phyloP scores from a whole-genome alignment of 2,797 vertebrate species.

The Cichlasoma orientale region DNA sequence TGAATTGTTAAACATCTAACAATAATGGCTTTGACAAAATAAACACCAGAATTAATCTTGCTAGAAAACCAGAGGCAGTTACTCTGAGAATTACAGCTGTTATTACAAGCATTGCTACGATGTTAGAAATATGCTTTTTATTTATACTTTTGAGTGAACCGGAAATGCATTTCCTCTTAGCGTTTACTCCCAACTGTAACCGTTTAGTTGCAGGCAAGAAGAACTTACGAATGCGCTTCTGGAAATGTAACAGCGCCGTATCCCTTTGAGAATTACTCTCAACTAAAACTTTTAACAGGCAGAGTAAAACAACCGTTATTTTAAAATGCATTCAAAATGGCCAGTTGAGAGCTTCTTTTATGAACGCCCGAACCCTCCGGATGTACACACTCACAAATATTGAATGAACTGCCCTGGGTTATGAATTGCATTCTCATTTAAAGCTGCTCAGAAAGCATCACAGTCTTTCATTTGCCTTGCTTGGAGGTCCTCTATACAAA shows the following conservation, averaged over 20 bases:
- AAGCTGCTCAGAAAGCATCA: constrained; percentile 68
- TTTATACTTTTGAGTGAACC: constrained; percentile 1
- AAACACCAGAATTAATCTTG: background rate
- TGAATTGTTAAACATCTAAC: background rate
- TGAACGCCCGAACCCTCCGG: constrained; percentile 27
- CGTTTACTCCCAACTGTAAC: constrained; percentile 1
- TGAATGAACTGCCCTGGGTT: constrained; percentile 63
- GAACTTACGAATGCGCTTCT: constrained; percentile 17
- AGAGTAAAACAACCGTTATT: constrained; percentile 22
- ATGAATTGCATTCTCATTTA: constrained; percentile 65
- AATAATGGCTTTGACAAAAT: background rate
- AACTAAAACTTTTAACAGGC: constrained; percentile 25
- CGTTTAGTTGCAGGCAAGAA: background rate
- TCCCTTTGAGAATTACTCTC: constrained; percentile 23
- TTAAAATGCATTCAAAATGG: constrained; percentile 48
- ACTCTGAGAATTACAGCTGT: background rate
- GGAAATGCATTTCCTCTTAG: background rate
- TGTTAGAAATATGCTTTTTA: background rate
- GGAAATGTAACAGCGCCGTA: constrained; percentile 1
- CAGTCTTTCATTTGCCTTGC: constrained; percentile 53
- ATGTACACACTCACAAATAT: constrained; percentile 59
- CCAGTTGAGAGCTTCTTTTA: constrained; percentile 47
- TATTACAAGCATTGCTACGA: background rate
- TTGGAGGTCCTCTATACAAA: constrained; percentile 35
- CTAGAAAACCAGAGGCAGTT: background rate